phyloP scores from a whole-genome alignment of 1,140 invertebrate species.

The Sarcophaga peregrina region DNA sequence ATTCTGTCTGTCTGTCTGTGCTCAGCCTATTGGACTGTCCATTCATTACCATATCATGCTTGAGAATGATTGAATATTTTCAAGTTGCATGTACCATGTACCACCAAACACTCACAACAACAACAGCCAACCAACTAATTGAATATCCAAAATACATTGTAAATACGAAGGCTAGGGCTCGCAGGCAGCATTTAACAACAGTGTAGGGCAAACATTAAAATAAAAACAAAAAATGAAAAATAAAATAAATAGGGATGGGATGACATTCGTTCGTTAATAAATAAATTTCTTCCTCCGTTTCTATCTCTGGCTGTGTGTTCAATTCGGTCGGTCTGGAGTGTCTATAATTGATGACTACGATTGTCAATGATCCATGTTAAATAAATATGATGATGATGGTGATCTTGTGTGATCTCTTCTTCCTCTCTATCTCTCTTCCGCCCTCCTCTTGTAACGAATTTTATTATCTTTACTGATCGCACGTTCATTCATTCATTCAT shows the following conservation, averaged over 20 bases:
- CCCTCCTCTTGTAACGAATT: not conserved
- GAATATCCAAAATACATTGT: not conserved
- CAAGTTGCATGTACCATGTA: not conserved
- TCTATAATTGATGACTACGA: conserved; percentile 39
- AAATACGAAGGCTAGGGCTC: not conserved
- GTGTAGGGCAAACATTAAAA: not conserved
- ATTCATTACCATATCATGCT: not conserved
- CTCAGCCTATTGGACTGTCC: not conserved
- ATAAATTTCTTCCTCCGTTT: not conserved
- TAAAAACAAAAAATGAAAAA: not conserved
- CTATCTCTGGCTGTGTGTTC: too few relatives aligned
- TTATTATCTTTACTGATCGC: not conserved
- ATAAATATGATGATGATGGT: conserved; percentile 37
- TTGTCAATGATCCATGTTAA: conserved; percentile 38
- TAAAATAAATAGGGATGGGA: conserved; percentile 14
- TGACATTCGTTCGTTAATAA: conserved; percentile 22
- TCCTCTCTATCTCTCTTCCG: not conserved
- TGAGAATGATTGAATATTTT: not conserved
- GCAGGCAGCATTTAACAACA: not conserved
- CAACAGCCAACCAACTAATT: conserved; percentile 26
- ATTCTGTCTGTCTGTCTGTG: not conserved
- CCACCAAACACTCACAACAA: too few relatives aligned
- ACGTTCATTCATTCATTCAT: too few relatives aligned
- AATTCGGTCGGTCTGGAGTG: too few relatives aligned
- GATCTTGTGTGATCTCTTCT: conserved; percentile 7